phyloP scores from a whole-genome alignment of 2,113 vertebrate species.

The Archocentrus centrarchus region DNA sequence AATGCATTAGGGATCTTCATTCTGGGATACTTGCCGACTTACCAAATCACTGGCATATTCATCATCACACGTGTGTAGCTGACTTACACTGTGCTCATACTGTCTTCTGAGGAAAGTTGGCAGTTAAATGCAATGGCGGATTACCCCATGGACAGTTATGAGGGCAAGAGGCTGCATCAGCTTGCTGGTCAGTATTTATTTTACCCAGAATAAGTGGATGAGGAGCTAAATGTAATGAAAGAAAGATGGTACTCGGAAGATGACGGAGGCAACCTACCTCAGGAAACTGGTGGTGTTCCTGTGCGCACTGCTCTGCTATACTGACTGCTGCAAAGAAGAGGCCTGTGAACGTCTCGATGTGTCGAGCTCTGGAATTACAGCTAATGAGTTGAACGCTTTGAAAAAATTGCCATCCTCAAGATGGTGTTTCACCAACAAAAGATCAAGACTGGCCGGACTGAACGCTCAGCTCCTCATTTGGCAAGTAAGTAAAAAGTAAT shows the following conservation, averaged over 20 bases:
- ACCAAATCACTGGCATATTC: conserved; percentile 5
- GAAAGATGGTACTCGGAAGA: background rate
- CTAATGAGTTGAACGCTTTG: background rate
- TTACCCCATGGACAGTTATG: conserved; percentile 6
- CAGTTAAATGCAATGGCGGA: conserved; percentile 11
- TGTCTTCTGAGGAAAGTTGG: conserved; percentile 9
- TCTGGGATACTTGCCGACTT: background rate
- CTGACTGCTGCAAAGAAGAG: conserved; percentile 4
- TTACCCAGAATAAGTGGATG: conserved; percentile 5
- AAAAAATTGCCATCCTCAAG: background rate
- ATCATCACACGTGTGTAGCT: conserved; percentile 1
- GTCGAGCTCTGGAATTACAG: conserved; percentile 10
- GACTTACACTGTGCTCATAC: conserved; percentile 10
- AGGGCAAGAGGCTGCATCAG: conserved; percentile 3
- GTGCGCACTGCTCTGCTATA: background rate
- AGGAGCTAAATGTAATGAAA: conserved; percentile 4
- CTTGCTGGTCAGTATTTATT: conserved; percentile 14
- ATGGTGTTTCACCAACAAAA: conserved; percentile 15
- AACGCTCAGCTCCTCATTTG: conserved; percentile 1
- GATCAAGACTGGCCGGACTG: conserved; percentile 4
- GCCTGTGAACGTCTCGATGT: background rate
- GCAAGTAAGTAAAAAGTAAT: background rate
- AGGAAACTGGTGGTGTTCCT: conserved; percentile 11
- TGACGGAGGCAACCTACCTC: conserved; percentile 11
- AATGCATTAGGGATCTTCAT: conserved; percentile 4